phyloP scores from a whole-genome alignment of 2,113 vertebrate species.

The Sinocyclocheilus grahami region DNA sequence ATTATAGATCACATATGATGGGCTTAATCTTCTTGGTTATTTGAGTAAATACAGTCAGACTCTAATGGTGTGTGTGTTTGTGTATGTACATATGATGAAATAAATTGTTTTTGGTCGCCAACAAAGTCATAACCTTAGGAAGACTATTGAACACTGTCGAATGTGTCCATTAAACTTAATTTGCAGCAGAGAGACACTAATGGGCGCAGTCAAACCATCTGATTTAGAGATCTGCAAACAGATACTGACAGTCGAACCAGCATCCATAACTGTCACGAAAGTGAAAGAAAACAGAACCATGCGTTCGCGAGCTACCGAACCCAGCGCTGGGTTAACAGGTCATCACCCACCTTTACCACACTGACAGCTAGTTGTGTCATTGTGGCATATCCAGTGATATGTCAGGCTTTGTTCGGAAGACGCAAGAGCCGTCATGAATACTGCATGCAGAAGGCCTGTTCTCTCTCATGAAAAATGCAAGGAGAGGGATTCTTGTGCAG shows the following conservation, averaged over 20 bases:
- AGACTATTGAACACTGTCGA: background rate
- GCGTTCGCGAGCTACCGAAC: background rate
- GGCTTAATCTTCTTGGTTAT: too few relatives aligned
- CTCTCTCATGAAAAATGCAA: conserved; percentile 74
- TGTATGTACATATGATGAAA: too few relatives aligned
- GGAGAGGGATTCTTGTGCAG: conserved; percentile 35
- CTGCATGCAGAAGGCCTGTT: conserved; percentile 65
- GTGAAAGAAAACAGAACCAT: background rate
- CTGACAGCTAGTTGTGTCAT: conserved; percentile 37
- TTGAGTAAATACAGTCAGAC: too few relatives aligned
- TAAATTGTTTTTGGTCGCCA: too few relatives aligned
- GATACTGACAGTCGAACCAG: background rate
- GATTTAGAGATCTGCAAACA: background rate
- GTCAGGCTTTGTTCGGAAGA: conserved; percentile 72
- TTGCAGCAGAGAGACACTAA: background rate
- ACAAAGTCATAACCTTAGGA: background rate
- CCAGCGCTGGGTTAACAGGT: background rate
- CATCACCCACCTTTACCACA: conserved; percentile 34
- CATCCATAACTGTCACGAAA: background rate
- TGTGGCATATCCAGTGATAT: conserved; percentile 46
- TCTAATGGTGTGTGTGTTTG: too few relatives aligned
- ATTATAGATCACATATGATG: too few relatives aligned
- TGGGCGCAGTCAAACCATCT: background rate
- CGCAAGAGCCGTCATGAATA: conserved; percentile 73
- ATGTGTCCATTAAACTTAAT: background rate